Evolutionary conservation across 2,888 invertebrate species (phyloP).

Genomic region (Phymatocera aterrima): DNA sequence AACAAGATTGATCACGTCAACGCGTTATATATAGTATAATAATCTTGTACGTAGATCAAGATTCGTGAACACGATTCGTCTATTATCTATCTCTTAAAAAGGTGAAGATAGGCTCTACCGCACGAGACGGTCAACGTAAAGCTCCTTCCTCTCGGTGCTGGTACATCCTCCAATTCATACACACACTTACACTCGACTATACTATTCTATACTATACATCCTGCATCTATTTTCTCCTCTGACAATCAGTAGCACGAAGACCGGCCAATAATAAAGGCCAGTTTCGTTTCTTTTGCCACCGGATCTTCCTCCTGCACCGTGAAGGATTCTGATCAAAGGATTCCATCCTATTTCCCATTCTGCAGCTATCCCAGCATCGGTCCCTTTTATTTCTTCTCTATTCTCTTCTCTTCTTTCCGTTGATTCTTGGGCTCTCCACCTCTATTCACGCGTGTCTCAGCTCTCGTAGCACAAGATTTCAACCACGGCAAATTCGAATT

Average conservation of each 20-base stretch:
- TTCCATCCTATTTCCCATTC: conserved; percentile 5
- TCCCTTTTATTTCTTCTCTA: not conserved
- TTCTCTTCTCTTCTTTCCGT: not conserved
- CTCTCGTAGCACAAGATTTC: not conserved
- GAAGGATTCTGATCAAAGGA: conserved; percentile 40
- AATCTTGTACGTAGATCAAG: conserved; percentile 31
- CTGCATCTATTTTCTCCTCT: not conserved
- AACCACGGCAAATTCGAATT: conserved; percentile 26
- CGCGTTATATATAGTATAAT: not conserved
- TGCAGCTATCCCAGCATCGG: conserved; percentile 4
- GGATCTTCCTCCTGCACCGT: conserved; percentile 14
- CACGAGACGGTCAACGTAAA: not conserved
- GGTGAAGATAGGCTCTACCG: conserved; percentile 4
- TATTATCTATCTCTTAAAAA: conserved; percentile 11
- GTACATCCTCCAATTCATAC: conserved; percentile 2
- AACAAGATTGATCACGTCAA: conserved; percentile 37
- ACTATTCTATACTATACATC: too few species aligned
- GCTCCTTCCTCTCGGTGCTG: too few species aligned
- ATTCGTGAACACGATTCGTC: conserved; percentile 18
- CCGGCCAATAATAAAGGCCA: conserved; percentile 32
- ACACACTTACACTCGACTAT: too few species aligned
- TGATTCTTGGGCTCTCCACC: not conserved
- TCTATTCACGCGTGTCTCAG: conserved; percentile 26
- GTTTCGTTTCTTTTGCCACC: conserved; percentile 29
- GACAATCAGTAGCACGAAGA: not conserved